Conservation (phyloP, 2,888 invertebrate species). For the Pristionchus entomophagus region DNA sequence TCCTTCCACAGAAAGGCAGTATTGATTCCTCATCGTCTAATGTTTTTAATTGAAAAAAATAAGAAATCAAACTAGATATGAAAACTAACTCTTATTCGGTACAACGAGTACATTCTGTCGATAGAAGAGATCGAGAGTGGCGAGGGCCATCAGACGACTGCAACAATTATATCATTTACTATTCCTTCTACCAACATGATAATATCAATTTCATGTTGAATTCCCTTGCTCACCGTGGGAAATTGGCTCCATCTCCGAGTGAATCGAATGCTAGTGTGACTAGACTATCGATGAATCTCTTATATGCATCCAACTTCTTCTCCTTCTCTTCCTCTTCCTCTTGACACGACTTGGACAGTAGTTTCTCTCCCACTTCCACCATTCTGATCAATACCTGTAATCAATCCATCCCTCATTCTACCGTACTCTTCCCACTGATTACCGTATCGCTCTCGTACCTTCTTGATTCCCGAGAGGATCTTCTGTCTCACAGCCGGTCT, state of each 20-base stretch:
- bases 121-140: conserved; percentile 55
- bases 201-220: neutral
- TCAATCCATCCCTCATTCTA: neutral
- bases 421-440: neutral
- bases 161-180: neutral
- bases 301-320: neutral
- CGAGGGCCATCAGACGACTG: conserved; percentile 57
- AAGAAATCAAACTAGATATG: too few species aligned
- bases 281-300: neutral
- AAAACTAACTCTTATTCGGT: conserved; percentile 8
- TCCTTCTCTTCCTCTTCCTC: neutral
- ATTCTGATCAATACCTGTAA: conserved; percentile 43
- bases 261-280: conserved; percentile 55
- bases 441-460: conserved; percentile 48
- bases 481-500: conserved; percentile 55
- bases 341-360: neutral
- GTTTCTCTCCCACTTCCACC: conserved; percentile 32
- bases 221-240: conserved; percentile 47
- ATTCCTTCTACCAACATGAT: neutral
- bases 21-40: too few species aligned
- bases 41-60: too few species aligned
- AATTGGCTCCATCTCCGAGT: conserved; percentile 54
- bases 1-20: too few species aligned
- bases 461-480: conserved; percentile 55
- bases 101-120: conserved; percentile 49